Percentiles rank a stretch among this genome's conserved stretches.
Evolutionary conservation across 1,140 invertebrate species (phyloP).

Genomic region (Drosophila ananassae): DNA sequence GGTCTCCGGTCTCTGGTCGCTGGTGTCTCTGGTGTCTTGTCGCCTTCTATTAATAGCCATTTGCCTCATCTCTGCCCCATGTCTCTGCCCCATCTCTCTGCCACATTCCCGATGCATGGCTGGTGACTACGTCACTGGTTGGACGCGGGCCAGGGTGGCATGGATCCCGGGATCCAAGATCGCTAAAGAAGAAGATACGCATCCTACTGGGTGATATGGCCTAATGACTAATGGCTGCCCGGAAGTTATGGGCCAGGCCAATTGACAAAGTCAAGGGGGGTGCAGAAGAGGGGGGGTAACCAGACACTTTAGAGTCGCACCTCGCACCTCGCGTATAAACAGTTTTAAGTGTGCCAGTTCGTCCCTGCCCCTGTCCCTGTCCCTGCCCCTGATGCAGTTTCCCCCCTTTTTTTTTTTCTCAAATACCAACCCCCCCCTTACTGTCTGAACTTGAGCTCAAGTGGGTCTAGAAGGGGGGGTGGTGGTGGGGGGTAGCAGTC

Average conservation of each 20-base stretch:
- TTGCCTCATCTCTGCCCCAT: conserved; percentile 41
- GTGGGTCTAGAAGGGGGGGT: conserved; percentile 14
- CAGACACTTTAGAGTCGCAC: conserved; percentile 31
- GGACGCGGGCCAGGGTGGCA: conserved; percentile 31
- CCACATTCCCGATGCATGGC: conserved; percentile 1
- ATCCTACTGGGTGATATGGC: too few relatives aligned
- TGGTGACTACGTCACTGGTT: conserved; percentile 21
- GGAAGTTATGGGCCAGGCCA: conserved; percentile 52
- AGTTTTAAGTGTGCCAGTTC: conserved; percentile 40
- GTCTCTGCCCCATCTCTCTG: not conserved
- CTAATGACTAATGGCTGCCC: conserved; percentile 35
- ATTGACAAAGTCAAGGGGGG: conserved; percentile 33
- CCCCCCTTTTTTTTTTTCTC: not conserved
- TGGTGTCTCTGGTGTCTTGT: conserved; percentile 36
- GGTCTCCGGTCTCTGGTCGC: not conserved
- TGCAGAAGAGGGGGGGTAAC: conserved; percentile 1
- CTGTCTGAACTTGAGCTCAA: conserved; percentile 50
- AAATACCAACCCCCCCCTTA: not conserved
- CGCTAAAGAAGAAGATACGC: not conserved
- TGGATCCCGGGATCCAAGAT: conserved; percentile 11
- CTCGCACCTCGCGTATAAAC: conserved; percentile 25
- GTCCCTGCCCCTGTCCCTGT: not conserved
- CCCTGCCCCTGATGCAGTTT: conserved; percentile 3
- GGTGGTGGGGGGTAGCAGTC: conserved; percentile 2
- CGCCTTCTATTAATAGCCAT: conserved; percentile 57